Conservation (phyloP, 2,888 invertebrate species). For the Herminia tarsipennalis region DNA sequence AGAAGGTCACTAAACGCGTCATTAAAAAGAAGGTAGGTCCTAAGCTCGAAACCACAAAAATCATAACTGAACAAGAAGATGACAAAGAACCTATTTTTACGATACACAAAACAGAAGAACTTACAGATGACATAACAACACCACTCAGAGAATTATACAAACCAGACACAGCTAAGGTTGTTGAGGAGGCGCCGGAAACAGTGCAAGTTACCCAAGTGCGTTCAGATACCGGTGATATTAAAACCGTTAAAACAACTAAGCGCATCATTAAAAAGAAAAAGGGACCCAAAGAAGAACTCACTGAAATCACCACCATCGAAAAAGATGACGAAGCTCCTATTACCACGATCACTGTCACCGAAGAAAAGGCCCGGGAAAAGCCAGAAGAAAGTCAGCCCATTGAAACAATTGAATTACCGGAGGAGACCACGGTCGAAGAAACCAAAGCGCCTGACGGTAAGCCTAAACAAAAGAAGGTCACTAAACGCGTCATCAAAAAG, state of each 20-base stretch:
- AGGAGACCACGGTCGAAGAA: constrained; percentile 1
- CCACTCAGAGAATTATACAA: background rate
- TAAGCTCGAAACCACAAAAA: background rate
- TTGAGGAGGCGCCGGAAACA: background rate
- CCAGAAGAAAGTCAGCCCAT: constrained; percentile 9
- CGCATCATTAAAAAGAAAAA: background rate
- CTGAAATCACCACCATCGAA: constrained; percentile 14
- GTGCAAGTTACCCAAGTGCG: background rate
- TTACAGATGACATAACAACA: background rate
- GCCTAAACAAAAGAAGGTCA: constrained; percentile 35
- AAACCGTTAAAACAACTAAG: background rate
- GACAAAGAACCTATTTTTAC: background rate
- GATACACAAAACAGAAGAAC: background rate
- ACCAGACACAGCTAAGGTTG: background rate
- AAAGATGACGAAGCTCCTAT: constrained; percentile 40
- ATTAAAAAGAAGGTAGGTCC: background rate
- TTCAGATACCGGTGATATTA: background rate
- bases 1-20: background rate
- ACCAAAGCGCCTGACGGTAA: background rate
- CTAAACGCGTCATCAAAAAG: constrained; percentile 36
- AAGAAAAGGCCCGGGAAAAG: constrained; percentile 18
- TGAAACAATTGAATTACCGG: constrained; percentile 3
- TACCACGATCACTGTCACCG: constrained; percentile 20
- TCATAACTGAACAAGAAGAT: background rate
- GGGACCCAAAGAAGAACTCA: background rate